A percentile compares a stretch with the other conserved stretches of the same genome.
Evolutionary conservation across 2,797 vertebrate species (phyloP).

Genomic region (Micromesistius poutassou): DNA sequence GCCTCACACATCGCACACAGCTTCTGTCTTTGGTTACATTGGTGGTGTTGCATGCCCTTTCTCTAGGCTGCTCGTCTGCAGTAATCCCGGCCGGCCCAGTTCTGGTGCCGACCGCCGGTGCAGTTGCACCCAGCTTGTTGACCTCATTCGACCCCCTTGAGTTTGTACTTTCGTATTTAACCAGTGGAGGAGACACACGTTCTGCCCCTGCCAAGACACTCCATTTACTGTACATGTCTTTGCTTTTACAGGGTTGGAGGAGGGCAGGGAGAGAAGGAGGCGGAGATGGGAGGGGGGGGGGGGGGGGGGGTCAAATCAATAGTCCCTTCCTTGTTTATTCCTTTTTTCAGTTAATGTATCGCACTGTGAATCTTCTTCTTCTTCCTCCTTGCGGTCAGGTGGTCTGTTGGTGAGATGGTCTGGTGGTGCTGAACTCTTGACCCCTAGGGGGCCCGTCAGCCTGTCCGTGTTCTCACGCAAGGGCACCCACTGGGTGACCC

Average conservation of each 20-base stretch:
- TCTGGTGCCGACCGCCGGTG: not conserved
- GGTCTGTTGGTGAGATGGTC: too few relatives aligned
- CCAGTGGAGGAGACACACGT: conserved; percentile 22
- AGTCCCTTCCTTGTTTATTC: conserved; percentile 29
- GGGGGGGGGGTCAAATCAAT: conserved; percentile 42
- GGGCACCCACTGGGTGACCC: not conserved
- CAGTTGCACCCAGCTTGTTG: not conserved
- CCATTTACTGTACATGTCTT: conserved; percentile 48
- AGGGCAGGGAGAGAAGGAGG: conserved; percentile 20
- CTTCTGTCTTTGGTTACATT: too few relatives aligned
- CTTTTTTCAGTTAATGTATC: not conserved
- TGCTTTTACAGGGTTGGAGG: conserved; percentile 38
- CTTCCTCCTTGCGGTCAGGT: conserved; percentile 4
- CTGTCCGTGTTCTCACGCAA: too few relatives aligned
- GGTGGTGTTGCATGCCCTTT: not conserved
- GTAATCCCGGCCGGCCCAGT: not conserved
- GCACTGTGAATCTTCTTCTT: not conserved
- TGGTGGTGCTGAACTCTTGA: too few relatives aligned
- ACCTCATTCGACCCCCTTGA: not conserved
- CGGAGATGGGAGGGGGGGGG: not conserved
- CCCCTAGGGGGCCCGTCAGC: too few relatives aligned
- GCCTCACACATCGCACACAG: too few relatives aligned
- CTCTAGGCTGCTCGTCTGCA: not conserved
- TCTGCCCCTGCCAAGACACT: conserved; percentile 44
- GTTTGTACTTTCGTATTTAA: not conserved